Percentiles rank a stretch among this genome's conserved stretches.
These are phyloP conservation scores for Hydrozoanthus tunicans DNA, from an alignment of 64 coral and sea anemone genomes.

Conservation along the genomic window DNA sequence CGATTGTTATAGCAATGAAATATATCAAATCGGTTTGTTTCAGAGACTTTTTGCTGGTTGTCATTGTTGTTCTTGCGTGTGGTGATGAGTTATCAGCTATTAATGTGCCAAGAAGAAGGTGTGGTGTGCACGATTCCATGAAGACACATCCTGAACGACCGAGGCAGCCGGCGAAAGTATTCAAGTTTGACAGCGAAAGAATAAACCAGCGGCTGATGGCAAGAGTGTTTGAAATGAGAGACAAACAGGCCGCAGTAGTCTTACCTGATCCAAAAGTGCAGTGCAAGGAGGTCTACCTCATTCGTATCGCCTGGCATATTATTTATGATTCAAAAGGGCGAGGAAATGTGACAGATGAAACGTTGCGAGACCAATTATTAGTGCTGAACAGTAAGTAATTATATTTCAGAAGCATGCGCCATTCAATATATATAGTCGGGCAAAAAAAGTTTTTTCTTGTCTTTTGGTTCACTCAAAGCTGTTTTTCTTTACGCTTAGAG, in stretches of 20 bases:
- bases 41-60: neutral
- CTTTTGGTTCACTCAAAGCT: too few species aligned
- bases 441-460: too few species aligned
- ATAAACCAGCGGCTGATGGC: conserved; percentile 7
- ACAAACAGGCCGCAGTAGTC: neutral
- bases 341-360: conserved; percentile 31
- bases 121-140: conserved; percentile 2
- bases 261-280: neutral
- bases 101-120: neutral
- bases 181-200: conserved; percentile 1
- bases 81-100: neutral
- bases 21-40: neutral
- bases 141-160: conserved; percentile 30
- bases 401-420: too few species aligned
- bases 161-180: neutral
- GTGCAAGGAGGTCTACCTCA: conserved; percentile 12
- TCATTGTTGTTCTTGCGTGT: neutral
- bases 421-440: too few species aligned
- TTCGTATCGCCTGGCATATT: conserved; percentile 46
- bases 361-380: neutral
- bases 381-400: conserved; percentile 26
- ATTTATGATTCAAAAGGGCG: conserved; percentile 41
- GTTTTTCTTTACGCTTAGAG: too few species aligned
- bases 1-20: neutral
- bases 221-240: conserved; percentile 37